Base-by-base conservation (phyloP, 2,797 vertebrate species). In the Forpus xanthops region DNA sequence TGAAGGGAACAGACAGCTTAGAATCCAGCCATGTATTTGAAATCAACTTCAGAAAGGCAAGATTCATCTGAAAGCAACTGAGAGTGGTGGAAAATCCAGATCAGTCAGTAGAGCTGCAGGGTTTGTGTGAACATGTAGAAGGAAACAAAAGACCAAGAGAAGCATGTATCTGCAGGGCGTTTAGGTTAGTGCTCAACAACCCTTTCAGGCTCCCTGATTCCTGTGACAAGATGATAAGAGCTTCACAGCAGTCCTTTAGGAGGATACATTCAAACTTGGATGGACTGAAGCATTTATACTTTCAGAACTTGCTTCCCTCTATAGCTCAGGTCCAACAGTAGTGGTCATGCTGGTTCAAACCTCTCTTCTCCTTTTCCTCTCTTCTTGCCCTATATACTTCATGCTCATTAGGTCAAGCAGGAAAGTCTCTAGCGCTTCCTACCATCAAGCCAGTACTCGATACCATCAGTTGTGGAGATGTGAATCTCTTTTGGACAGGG, bases 111-210 rank as follows among this genome's bases (percentile, higher is more conserved):
- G 50, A 76, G 72, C 50, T 31, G 15, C 47, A 75, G 81, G 53
- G 21, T 33, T 42, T 64, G 4, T 27, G 39, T 47, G 53, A 50
- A 75, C 1, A 3, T 2, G 1, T 21, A 8, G 17, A 53, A 50
- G 47, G 52, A 85, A 78, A 35, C 18, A 37, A 21, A 64, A 91
- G 49, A 47, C 13, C 15, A 78, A 75, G 42, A 33, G 55, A 41
- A 85, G 11, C 31, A 16, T 0, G 0, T 6, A 33, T 52, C 35
- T 75, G 58, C 62, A 30, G 49, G 45, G 41, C 11, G 28, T 18
- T 50, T 31, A 72, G n/a, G 16, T 50, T 31, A 52, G 41, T 13
- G 42, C 16, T n/a, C 65, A 61, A 13, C n/a, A 44, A 8, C 31
- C 15, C 35, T 56, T 78, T 52, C 52, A 47, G 6, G 35, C 8